Percentiles rank a stretch among this genome's conserved stretches.
These are phyloP conservation scores for Terebella lapidaria DNA, from an alignment of 2,888 invertebrate genomes.

Conservation along the genomic window DNA sequence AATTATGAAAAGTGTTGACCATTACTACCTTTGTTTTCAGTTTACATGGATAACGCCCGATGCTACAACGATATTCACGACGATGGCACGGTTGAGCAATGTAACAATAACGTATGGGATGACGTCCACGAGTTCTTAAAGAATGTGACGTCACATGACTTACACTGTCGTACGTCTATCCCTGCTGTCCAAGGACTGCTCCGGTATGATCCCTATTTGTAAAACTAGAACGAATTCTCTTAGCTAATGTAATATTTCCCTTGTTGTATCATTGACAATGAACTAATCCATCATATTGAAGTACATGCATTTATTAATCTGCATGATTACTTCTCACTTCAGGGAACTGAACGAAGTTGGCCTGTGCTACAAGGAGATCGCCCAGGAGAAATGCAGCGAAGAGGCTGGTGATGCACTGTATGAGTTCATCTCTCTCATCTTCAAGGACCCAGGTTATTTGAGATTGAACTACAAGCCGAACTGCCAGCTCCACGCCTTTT, in stretches of 20 bases:
- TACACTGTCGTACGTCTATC: neutral
- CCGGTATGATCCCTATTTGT: too few relatives aligned
- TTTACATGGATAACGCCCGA: neutral
- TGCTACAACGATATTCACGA: neutral
- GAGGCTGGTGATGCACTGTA: conserved; percentile 3
- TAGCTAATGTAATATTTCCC: too few relatives aligned
- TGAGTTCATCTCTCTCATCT: conserved; percentile 8
- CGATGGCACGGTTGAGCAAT: neutral
- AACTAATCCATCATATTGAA: too few relatives aligned
- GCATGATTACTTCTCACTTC: too few relatives aligned
- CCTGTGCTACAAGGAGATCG: conserved; percentile 9
- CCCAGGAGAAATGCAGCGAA: conserved; percentile 6
- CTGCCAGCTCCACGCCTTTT: conserved; percentile 18
- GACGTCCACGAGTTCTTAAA: neutral
- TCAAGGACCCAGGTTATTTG: conserved; percentile 15
- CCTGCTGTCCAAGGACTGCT: too few relatives aligned
- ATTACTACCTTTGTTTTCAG: too few relatives aligned
- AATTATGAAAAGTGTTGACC: too few relatives aligned
- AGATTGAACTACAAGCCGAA: conserved; percentile 14
- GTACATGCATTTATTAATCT: too few relatives aligned
- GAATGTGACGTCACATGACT: neutral
- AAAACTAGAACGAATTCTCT: too few relatives aligned
- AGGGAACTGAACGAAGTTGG: conserved; percentile 9
- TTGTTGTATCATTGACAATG: too few relatives aligned
- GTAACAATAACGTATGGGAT: neutral